Evolutionary conservation across 1,140 invertebrate genomes (phyloP), one percentile per base, ranked within the genome.

Genomic region (Pseudomyrmex dendroicus): DNA sequence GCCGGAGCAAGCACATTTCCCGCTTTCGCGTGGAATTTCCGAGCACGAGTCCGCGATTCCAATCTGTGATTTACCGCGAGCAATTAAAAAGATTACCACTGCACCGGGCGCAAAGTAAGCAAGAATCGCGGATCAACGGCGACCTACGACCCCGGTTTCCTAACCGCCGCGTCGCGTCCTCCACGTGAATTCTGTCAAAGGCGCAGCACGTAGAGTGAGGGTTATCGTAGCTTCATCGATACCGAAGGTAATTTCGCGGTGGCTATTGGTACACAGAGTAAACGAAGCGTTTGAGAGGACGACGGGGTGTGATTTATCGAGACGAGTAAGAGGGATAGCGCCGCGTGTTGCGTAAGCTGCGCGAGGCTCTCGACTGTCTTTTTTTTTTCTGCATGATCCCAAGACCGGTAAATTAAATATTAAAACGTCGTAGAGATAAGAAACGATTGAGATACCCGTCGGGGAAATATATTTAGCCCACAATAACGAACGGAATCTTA

Each of bases 221-320:
- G 52, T 25, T 78, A 70, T 78, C 52, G 54, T 12, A 13, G 52
- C 57, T 59, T 70, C 52, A 59, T 78, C 76, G 76, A 57, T 48
- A 20, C 48, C 56, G 25, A 54, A 64, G 35, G 46, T 74, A 78
- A 84, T 84, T 78, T 63, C 22, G 48, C 56, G 77, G 20, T 57
- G 64, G 59, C 10, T 54, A 0, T 52, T 54, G 7, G 77, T 66
- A 66, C 61, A 48, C 25, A 54, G 70, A 68, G 61, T 63, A 62
- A 70, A 64, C 56, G 68, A 72, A 78, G 48, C 64, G 50, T 61
- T 63, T 77, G 72, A 54, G 61, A 61, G 25, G 22, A 62, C 57
- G 22, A 57, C 84, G 56, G 84, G 86, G 67, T 84, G 83, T 87
- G 73, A 88, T 88, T 88, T 88, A 87, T 84, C 74, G 86, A 82